These are phyloP conservation scores for Lasioglossum morio DNA, from an alignment of 2,888 invertebrate species.

Conservation along the genomic window DNA sequence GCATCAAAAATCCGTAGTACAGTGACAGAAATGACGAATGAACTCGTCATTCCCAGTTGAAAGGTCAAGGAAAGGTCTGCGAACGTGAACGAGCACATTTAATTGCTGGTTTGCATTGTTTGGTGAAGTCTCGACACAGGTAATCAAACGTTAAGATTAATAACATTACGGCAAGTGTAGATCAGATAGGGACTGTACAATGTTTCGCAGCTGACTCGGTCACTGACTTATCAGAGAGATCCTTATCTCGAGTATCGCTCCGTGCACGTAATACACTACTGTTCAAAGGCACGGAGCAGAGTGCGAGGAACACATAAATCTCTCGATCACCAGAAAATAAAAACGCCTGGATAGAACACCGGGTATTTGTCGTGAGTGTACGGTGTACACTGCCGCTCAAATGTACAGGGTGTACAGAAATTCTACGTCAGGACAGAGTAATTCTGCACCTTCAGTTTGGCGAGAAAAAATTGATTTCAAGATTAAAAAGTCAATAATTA, in stretches of 20 bases:
- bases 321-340: not conserved
- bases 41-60: not conserved
- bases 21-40: not conserved
- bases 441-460: too few relatives aligned
- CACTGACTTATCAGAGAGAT: conserved; percentile 13
- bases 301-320: not conserved
- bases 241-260: conserved; percentile 10
- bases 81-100: not conserved
- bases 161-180: not conserved
- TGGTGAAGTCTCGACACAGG: not conserved
- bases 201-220: conserved; percentile 8
- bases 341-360: not conserved
- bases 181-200: not conserved
- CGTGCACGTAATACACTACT: conserved; percentile 12
- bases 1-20: too few relatives aligned
- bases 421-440: too few relatives aligned
- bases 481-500: too few relatives aligned
- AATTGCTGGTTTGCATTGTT: conserved; percentile 12
- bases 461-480: too few relatives aligned
- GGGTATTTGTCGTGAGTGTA: not conserved
- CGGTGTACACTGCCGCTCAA: not conserved
- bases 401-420: not conserved
- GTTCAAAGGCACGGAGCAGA: not conserved
- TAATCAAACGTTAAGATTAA: conserved; percentile 1
- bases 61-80: not conserved